Percentiles rank a stretch among this genome's conserved stretches.
Evolutionary conservation across 1,140 invertebrate species (phyloP).

Genomic region (Leptinotarsa defecta): DNA sequence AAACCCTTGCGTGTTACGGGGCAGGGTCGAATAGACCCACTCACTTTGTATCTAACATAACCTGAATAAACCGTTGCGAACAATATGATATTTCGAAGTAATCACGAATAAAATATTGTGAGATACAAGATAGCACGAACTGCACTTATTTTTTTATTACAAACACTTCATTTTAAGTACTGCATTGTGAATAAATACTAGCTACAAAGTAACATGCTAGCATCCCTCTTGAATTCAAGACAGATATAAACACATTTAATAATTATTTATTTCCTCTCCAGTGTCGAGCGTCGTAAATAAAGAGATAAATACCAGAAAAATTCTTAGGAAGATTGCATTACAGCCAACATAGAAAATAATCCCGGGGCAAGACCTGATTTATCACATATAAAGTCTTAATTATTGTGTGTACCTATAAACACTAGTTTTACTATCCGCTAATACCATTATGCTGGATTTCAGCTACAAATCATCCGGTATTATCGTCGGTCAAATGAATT

Average conservation of each 20-base stretch:
- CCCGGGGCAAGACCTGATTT: neutral
- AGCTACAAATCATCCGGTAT: neutral
- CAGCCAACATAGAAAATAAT: conserved; percentile 8
- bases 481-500: neutral
- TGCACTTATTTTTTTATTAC: too few relatives aligned
- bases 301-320: conserved; percentile 5
- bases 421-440: conserved; percentile 2
- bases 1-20: too few relatives aligned
- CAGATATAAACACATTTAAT: neutral
- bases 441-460: conserved; percentile 1
- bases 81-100: too few relatives aligned
- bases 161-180: too few relatives aligned
- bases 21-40: too few relatives aligned
- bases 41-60: too few relatives aligned
- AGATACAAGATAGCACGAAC: too few relatives aligned
- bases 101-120: too few relatives aligned
- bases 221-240: neutral
- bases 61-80: too few relatives aligned
- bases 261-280: conserved; percentile 3
- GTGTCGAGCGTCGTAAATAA: neutral
- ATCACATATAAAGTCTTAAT: conserved; percentile 9
- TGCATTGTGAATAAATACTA: too few relatives aligned
- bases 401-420: conserved; percentile 3
- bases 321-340: conserved; percentile 6
- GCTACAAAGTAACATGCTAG: neutral